Evolutionary conservation across 2,888 invertebrate species (phyloP), one percentile per base, ranked within the genome.

Genomic region (Therioaphis trifolii): DNA sequence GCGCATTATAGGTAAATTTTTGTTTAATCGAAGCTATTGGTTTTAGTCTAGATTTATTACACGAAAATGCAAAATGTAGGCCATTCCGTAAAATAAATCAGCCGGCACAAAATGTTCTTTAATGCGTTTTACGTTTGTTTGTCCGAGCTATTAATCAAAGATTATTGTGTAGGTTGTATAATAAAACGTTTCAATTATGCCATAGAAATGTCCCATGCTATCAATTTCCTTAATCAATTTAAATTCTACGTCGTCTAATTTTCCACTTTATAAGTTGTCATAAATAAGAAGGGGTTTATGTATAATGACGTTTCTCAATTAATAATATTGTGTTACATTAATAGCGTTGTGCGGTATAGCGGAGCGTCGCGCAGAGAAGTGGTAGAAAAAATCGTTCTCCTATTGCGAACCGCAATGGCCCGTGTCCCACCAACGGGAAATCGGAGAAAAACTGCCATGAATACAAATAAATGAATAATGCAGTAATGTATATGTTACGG

Each of bases 171-270:
- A 21, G 55, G 55, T 55, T 55, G 55, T n/a, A n/a, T 55, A 74
- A 74, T 74, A 74, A 74, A 74, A 74, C 74, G 55, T 74, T 74
- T 74, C 74, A 74, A 74, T 74, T 74, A 55, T 27, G 14, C 55
- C 21, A 21, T 40, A 35, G 4, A 21, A 40, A 74, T 55, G 55
- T 40, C 15, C 55, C 24, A 21, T 15, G 15, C 55, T 35, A 74
- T 35, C 74, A 74, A 55, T 55, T 52, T 55, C 27, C 35, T 9
- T 24, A 15, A 74, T 74, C 11, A 52, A 74, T 74, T 74, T 9
- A 5, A 55, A 49, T 46, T 29, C 29, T 9, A n/a, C 18, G 29
- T 49, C 27, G 12, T 52, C 27, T 52, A 24, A 72, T 72, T 29
- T 49, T n/a, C 29, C 52, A 29, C 29, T n/a, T 52, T 52, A 29